Evolutionary conservation across 2,888 invertebrate genomes (phyloP).

Genomic region (Allacma fusca): DNA sequence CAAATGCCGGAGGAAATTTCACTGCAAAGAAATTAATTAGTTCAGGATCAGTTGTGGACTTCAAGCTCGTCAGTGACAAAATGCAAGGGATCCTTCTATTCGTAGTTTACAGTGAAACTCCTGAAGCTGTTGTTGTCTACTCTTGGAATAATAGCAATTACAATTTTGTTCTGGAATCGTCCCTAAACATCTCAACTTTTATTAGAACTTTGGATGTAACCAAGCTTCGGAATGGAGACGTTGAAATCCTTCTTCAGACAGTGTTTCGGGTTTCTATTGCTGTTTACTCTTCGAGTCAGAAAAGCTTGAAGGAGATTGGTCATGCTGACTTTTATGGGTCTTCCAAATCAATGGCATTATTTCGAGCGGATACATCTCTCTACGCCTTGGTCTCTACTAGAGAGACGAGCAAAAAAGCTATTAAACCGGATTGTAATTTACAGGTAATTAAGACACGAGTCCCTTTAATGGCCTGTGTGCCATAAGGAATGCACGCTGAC

Average conservation of each 20-base stretch:
- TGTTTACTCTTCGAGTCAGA: constrained; percentile 16
- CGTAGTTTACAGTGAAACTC: background rate
- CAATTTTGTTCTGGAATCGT: background rate
- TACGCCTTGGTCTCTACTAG: constrained; percentile 27
- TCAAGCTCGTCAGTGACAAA: constrained; percentile 25
- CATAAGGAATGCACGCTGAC: no score
- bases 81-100: constrained; percentile 17
- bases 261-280: background rate
- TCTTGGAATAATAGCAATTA: background rate
- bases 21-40: constrained; percentile 2
- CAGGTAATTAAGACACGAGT: constrained; percentile 34
- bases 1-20: constrained; percentile 19
- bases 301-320: constrained; percentile 13
- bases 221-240: background rate
- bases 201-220: constrained; percentile 24
- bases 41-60: constrained; percentile 18
- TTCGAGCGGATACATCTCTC: constrained; percentile 21
- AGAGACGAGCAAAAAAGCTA: background rate
- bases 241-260: constrained; percentile 31
- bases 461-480: no score
- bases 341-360: constrained; percentile 22
- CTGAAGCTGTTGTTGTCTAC: constrained; percentile 22
- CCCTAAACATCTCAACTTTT: constrained; percentile 9
- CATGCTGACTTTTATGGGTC: constrained; percentile 28
- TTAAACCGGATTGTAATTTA: constrained; percentile 36